A percentile compares a stretch with the other conserved stretches of the same genome.
phyloP scores from a whole-genome alignment of 2,888 invertebrate species.

The Gymnosoma rotundatum region DNA sequence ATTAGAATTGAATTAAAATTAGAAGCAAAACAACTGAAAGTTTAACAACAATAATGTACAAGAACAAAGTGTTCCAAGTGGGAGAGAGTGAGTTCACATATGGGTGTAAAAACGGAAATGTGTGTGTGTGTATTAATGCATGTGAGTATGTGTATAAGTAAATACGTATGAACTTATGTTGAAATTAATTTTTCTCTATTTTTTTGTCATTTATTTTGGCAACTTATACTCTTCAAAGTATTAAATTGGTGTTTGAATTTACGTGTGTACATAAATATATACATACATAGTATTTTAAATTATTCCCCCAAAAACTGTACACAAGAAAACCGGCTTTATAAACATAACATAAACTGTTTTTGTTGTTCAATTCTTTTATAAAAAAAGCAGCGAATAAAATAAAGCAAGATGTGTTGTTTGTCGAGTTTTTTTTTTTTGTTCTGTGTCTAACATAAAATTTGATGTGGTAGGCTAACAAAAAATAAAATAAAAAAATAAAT shows the following conservation, averaged over 20 bases:
- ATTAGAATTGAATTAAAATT: too few relatives aligned
- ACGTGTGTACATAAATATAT: too few relatives aligned
- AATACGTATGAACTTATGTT: neutral
- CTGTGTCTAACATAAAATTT: constrained; percentile 75
- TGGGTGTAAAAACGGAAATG: too few relatives aligned
- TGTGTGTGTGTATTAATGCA: too few relatives aligned
- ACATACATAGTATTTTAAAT: too few relatives aligned
- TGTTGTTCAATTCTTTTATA: constrained; percentile 6
- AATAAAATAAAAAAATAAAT: neutral
- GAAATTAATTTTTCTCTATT: too few relatives aligned
- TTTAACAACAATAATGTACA: too few relatives aligned
- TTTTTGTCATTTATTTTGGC: constrained; percentile 28
- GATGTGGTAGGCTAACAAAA: constrained; percentile 79
- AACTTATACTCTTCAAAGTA: constrained; percentile 20
- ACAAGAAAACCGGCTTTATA: constrained; percentile 21
- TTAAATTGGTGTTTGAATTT: neutral
- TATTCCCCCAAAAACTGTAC: neutral
- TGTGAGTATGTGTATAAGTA: neutral
- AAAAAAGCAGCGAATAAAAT: constrained; percentile 5
- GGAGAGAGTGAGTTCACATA: too few relatives aligned
- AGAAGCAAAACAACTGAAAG: too few relatives aligned
- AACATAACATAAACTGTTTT: neutral
- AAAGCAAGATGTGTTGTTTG: constrained; percentile 3
- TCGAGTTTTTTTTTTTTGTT: constrained; percentile 45
- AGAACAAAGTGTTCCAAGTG: too few relatives aligned